These are phyloP conservation scores for Ctenodactylus gundi DNA, from an alignment of 2,113 vertebrate genomes.

Conservation along the genomic window DNA sequence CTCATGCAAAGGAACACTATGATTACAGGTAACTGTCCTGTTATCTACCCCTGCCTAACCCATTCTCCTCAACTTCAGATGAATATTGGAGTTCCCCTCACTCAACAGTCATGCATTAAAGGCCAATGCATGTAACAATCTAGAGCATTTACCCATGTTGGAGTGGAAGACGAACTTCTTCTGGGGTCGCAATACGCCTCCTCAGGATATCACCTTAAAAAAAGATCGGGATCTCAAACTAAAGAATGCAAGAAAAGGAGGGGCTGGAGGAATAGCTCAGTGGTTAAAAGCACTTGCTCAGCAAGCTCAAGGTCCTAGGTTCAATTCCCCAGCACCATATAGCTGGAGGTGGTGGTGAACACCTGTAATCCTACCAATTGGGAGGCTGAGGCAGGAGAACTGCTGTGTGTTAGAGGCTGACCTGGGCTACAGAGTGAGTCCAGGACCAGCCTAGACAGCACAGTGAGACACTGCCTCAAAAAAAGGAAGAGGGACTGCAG, in stretches of 20 bases:
- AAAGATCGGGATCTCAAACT: conserved; percentile 20
- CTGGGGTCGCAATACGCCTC: conserved; percentile 92
- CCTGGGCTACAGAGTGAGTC: too few relatives aligned
- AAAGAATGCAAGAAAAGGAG: conserved; percentile 42
- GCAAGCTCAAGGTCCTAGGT: too few relatives aligned
- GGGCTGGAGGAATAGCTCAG: background rate
- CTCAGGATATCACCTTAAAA: conserved; percentile 87
- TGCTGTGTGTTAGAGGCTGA: too few relatives aligned
- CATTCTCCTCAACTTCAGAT: background rate
- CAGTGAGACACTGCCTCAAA: too few relatives aligned
- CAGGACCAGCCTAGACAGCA: too few relatives aligned
- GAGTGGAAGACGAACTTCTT: conserved; percentile 94
- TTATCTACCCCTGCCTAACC: background rate
- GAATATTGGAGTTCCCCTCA: background rate
- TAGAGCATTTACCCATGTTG: conserved; percentile 89
- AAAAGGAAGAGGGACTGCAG: too few relatives aligned
- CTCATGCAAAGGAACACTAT: conserved; percentile 10
- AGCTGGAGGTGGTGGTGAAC: too few relatives aligned
- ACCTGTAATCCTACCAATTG: too few relatives aligned
- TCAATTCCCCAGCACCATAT: too few relatives aligned
- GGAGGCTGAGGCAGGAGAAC: too few relatives aligned
- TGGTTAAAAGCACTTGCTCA: too few relatives aligned
- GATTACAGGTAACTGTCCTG: background rate
- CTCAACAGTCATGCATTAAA: background rate
- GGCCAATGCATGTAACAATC: conserved; percentile 35